phyloP scores from a whole-genome alignment of 2,113 vertebrate genomes.

The Xenopus borealis region DNA sequence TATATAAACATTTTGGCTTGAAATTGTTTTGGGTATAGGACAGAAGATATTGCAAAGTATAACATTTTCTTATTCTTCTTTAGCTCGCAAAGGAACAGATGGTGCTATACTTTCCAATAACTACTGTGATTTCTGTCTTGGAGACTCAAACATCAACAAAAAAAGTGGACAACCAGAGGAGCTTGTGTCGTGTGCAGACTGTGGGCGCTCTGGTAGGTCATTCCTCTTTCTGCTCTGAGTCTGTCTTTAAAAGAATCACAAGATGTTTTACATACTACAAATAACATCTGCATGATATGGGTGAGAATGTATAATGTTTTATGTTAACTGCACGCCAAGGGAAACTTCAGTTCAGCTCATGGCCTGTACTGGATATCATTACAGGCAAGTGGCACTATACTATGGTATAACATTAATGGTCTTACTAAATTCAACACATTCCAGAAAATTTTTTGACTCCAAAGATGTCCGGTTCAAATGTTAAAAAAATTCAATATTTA shows the following conservation, averaged over 20 bases:
- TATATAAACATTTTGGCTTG: too few relatives aligned
- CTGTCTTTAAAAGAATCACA: constrained; percentile 7
- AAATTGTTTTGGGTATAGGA: too few relatives aligned
- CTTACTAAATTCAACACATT: too few relatives aligned
- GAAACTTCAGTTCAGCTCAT: too few relatives aligned
- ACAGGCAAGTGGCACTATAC: too few relatives aligned
- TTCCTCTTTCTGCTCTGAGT: constrained; percentile 20
- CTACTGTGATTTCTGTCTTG: constrained; percentile 94
- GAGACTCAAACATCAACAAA: constrained; percentile 88
- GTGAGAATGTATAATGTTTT: neutral
- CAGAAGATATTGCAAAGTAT: too few relatives aligned
- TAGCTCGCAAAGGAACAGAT: constrained; percentile 88
- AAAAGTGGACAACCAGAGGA: constrained; percentile 89
- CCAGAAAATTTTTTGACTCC: too few relatives aligned
- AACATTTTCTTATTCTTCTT: constrained; percentile 13
- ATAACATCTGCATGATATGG: neutral
- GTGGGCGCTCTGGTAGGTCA: constrained; percentile 88
- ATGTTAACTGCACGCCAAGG: too few relatives aligned
- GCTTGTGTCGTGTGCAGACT: constrained; percentile 88
- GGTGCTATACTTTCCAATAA: constrained; percentile 88
- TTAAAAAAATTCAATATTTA: too few relatives aligned
- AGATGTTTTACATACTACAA: neutral
- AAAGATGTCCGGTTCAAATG: too few relatives aligned
- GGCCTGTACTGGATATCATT: too few relatives aligned
- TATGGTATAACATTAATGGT: too few relatives aligned